Evolutionary conservation across 1,140 invertebrate species (phyloP), one percentile per base, ranked within the genome.

Genomic region (Drosophila carrolli): DNA sequence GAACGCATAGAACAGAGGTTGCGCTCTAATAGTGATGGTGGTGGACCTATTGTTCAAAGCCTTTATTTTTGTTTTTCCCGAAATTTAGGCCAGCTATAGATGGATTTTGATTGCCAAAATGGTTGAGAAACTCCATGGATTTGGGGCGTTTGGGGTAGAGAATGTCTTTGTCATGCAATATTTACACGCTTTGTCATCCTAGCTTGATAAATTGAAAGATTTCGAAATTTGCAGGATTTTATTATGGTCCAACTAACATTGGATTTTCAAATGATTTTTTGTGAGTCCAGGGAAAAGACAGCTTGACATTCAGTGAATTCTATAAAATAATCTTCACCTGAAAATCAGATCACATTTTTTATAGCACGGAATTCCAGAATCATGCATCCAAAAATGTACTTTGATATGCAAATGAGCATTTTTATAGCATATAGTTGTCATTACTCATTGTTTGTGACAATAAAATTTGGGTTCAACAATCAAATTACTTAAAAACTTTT

Each of bases 131-230:
- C 1, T 6, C 11, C 19, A 19, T 38, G 27, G 27, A 44, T 19
- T 32, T 8, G 4, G 14, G 27, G 27, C 0, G 19, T 32, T 6
- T 32, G 32, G 11, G 27, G 4, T 13, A 10, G 5, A 5, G 29
- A 35, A 29, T 7, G 11, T 27, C 29, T 50, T 51, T 53, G 57
- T 19, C 48, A 53, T 67, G 47, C 57, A 51, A 48, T 70, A 55
- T 62, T 70, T 63, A 1, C n/a, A 32, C 8, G 59, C 37, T 46
- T 63, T 44, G 41, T 27, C 51, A 56, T 72, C 37, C n/a, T 29
- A 27, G 56, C 61, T 56, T 47, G 58, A 62, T 46, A 56, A 46
- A 51, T 70, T 51, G 66, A 54, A 41, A 56, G 35, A 63, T 71
- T 40, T 71, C 1, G 10, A 57, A 68, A 71, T 57, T 41, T 40